Base-by-base conservation (phyloP, 92 coral and sea anemone species). In the Meandrina meandrites region DNA sequence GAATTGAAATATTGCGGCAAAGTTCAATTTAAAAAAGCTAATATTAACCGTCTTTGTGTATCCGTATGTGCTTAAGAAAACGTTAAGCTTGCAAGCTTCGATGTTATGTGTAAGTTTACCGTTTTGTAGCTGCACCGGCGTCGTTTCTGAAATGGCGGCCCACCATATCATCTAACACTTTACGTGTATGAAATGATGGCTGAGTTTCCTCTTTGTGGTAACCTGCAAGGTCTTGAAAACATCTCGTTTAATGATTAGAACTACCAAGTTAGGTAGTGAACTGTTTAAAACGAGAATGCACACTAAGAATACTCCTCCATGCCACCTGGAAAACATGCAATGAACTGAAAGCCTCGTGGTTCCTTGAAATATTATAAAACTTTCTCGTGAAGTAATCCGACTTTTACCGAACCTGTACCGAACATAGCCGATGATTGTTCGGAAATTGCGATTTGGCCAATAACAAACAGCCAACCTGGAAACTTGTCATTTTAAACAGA, bases 321-420 rank as follows among this genome's bases (percentile, higher is more conserved):
- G 53, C 6, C 53, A 48, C 4, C 11, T 48, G 53, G 8, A 48
- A 4, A 3, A 45, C 48, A 45, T 45, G 48, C 48, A 73, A 73
- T 35, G 27, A 14, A 16, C 2, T 21, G 27, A 1, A 72, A 1
- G 8, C 83, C 68, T 82, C 86, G 78, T 82, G 75, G 62, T 66
- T n/a, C n/a, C n/a, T n/a, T n/a, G n/a, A n/a, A n/a, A n/a, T n/a
- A n/a, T n/a, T 62, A 12, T 16, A 60, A 24, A 3, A 66, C 27
- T 17, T 11, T 21, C 78, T 22, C 76, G 24, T 1, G 21, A 10
- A 35, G 31, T n/a, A 32, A 35, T 5, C 45, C 79, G 79, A 36
- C 69, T 32, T 21, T 14, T 1, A 35, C 79, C 86, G 86, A 71
- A 36, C 69, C 22, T 21, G 6, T 1, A 35, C 79, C 86, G 86